Evolutionary conservation across 2,888 invertebrate species (phyloP).

Genomic region (Drosophila hamatofila): DNA sequence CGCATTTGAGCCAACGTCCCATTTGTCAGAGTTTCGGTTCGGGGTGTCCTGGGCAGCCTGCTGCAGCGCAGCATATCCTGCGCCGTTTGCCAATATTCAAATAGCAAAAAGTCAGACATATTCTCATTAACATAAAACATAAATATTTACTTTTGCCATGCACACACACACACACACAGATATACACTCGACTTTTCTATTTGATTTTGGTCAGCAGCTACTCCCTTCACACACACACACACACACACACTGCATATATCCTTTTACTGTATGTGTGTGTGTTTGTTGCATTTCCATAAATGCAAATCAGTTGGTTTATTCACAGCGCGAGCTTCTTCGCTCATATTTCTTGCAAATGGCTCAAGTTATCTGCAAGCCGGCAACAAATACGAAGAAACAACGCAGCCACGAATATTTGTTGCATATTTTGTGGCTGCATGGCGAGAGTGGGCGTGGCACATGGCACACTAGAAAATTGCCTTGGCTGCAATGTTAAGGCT

Average conservation of each 20-base stretch:
- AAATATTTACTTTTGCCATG: conserved; percentile 81
- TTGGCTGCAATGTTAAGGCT: conserved; percentile 23
- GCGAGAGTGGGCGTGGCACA: neutral
- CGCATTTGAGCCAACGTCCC: conserved; percentile 70
- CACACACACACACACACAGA: conserved; percentile 38
- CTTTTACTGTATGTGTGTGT: conserved; percentile 39
- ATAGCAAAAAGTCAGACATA: conserved; percentile 83
- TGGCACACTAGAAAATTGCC: conserved; percentile 36
- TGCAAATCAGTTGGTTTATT: conserved; percentile 82
- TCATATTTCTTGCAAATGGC: conserved; percentile 73
- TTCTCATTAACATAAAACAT: conserved; percentile 84
- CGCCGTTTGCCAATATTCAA: conserved; percentile 80
- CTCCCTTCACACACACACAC: conserved; percentile 36
- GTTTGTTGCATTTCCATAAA: conserved; percentile 76
- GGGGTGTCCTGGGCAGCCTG: conserved; percentile 33
- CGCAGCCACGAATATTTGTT: conserved; percentile 33
- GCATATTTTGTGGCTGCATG: conserved; percentile 46
- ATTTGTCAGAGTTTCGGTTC: conserved; percentile 71
- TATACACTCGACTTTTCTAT: conserved; percentile 59
- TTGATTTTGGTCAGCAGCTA: conserved; percentile 58
- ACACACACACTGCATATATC: conserved; percentile 53
- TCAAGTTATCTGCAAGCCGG: conserved; percentile 42
- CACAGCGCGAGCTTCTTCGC: conserved; percentile 58
- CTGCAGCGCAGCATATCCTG: conserved; percentile 30
- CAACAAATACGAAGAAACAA: neutral